phyloP scores from a whole-genome alignment of 2,888 invertebrate genomes.

The Colletes collaris region DNA sequence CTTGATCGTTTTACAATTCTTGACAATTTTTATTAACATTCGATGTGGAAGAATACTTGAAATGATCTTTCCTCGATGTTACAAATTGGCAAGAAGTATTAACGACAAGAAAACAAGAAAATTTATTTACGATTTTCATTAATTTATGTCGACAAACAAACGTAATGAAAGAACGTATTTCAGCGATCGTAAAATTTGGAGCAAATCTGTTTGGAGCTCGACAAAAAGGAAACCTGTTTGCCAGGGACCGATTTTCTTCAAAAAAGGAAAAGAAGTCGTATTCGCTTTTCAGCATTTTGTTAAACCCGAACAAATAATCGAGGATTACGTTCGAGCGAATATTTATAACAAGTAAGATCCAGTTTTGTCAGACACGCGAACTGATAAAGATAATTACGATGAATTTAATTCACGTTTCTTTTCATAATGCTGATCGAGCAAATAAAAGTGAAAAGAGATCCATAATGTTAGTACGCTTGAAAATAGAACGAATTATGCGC shows the following conservation, averaged over 20 bases:
- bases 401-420: slow-evolving; percentile 15
- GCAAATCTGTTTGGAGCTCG: slow-evolving; percentile 40
- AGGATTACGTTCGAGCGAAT: slow-evolving; percentile 57
- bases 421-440: slow-evolving; percentile 13
- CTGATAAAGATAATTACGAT: not conserved
- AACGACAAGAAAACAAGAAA: too few relatives aligned
- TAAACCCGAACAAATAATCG: slow-evolving; percentile 54
- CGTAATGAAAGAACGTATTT: slow-evolving; percentile 7
- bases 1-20: too few relatives aligned
- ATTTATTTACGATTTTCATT: too few relatives aligned
- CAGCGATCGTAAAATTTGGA: slow-evolving; percentile 40
- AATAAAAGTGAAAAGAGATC: not conserved
- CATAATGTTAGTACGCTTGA: not conserved
- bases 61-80: too few relatives aligned
- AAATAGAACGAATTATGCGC: not conserved
- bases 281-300: slow-evolving; percentile 66
- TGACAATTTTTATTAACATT: too few relatives aligned
- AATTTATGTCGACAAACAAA: too few relatives aligned
- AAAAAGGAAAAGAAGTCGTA: slow-evolving; percentile 43
- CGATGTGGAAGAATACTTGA: too few relatives aligned
- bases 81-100: too few relatives aligned
- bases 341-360: slow-evolving; percentile 63
- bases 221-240: slow-evolving; percentile 23
- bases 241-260: slow-evolving; percentile 24
- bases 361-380: not conserved